Base-by-base conservation (phyloP, 2,888 invertebrate species). In the Campoplex capitator region DNA sequence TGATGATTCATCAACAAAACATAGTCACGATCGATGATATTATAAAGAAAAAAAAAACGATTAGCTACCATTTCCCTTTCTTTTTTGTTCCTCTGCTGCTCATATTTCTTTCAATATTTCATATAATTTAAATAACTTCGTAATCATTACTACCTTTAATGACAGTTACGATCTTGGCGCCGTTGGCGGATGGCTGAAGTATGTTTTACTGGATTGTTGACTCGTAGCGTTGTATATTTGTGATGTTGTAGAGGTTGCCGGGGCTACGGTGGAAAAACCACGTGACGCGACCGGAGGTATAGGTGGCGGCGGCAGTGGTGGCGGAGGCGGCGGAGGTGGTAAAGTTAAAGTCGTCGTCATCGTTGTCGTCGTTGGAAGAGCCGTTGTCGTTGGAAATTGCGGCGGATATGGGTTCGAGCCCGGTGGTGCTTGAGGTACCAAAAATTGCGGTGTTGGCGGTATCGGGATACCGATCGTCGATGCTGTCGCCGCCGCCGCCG, bases 331-430 rank as follows among this genome's bases (percentile, higher is more conserved):
- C 74, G 80, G 88, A 28, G 87, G 90, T 68, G 85, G 88, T 67
- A 84, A 82, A 73, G 88, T 83, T n/a, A 88, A 87, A 16, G 89
- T 83, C 18, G 89, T 89, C 23, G 91, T 88, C 23, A 91, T 90
- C 23, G 92, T 90, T 11, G 91, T 89, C 32, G 91, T 83, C 32
- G 88, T 38, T 77, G 88, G 32, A 83, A 88, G 70, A 90, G 89
- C 58, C 88, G 91, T 88, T 38, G 88, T 70, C 9, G 90, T 83
- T 3, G 92, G 90, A 58, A 92, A 93, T 71, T 93, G 93, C 4
- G 94, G 94, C n/a, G 93, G 93, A 83, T 93, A 94, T 0, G 93
- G 94, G 86, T 94, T 94, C 9, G 94, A 92, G 16, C 94, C 94
- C 1, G 94, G 94, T 18, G 94, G 94, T 42, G 94, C 94, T 83